Evolutionary conservation across 2,113 vertebrate species (phyloP).

Genomic region (Maccullochella peelii): DNA sequence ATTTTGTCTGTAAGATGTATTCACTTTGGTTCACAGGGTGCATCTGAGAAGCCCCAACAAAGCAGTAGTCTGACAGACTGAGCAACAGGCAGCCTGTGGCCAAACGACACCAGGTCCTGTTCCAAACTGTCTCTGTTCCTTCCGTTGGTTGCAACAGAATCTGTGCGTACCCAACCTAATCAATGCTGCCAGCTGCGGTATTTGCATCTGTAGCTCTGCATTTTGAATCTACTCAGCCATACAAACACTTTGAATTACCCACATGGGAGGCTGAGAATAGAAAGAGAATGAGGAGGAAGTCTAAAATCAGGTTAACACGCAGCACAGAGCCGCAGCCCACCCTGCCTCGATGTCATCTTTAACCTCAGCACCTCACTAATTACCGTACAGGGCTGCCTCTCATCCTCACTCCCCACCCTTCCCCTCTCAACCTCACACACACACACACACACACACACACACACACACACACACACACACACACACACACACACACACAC

Average conservation of each 20-base stretch:
- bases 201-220: slow-evolving; percentile 11
- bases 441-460: neutral
- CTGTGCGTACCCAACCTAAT: neutral
- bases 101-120: neutral
- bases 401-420: slow-evolving; percentile 1
- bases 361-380: slow-evolving; percentile 66
- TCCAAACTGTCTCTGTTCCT: neutral
- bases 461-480: slow-evolving; percentile 15
- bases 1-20: neutral
- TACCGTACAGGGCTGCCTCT: slow-evolving; percentile 43
- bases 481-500: neutral
- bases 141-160: slow-evolving; percentile 6
- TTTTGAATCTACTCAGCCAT: slow-evolving; percentile 7
- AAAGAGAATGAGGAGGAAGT: slow-evolving; percentile 45
- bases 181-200: slow-evolving; percentile 29
- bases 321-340: slow-evolving; percentile 35
- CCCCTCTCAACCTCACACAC: slow-evolving; percentile 6
- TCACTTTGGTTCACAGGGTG: neutral
- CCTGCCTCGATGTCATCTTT: slow-evolving; percentile 47
- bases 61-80: neutral
- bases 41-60: neutral
- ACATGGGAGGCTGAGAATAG: slow-evolving; percentile 47
- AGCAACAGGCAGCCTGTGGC: neutral
- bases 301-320: slow-evolving; percentile 57
- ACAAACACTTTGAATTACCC: slow-evolving; percentile 40